These are phyloP conservation scores for Pandemis corylana DNA, from an alignment of 2,888 invertebrate species.

Conservation along the genomic window DNA sequence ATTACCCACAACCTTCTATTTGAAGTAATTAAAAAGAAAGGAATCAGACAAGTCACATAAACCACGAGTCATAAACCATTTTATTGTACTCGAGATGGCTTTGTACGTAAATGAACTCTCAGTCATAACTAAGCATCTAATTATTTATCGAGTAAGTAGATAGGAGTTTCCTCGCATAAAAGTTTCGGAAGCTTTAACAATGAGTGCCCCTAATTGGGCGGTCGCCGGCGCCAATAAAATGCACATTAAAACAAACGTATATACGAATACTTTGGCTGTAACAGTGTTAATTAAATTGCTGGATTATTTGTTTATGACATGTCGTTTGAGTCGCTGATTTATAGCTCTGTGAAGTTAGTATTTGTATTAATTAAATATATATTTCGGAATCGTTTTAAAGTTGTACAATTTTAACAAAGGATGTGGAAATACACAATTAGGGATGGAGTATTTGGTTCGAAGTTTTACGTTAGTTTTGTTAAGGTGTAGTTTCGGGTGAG, in stretches of 20 bases:
- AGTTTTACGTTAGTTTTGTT: conserved; percentile 10
- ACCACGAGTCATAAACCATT: conserved; percentile 38
- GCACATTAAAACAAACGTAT: conserved; percentile 17
- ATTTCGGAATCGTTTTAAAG: conserved; percentile 16
- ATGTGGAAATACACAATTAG: conserved; percentile 1
- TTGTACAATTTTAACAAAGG: conserved; percentile 6
- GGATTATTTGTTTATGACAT: conserved; percentile 33
- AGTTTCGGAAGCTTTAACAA: conserved; percentile 26
- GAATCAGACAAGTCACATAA: conserved; percentile 36
- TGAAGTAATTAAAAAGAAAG: conserved; percentile 38
- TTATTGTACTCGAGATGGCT: conserved; percentile 21
- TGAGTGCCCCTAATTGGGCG: conserved; percentile 27
- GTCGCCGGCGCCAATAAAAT: conserved; percentile 23
- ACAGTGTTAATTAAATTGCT: conserved; percentile 37
- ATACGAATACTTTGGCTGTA: background rate
- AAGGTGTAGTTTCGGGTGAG: conserved; percentile 13
- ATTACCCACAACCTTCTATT: conserved; percentile 36
- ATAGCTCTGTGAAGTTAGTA: conserved; percentile 4
- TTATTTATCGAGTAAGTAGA: conserved; percentile 17
- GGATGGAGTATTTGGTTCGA: conserved; percentile 1
- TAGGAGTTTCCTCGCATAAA: conserved; percentile 23
- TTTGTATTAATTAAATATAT: conserved; percentile 18
- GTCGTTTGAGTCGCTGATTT: conserved; percentile 31
- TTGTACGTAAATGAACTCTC: conserved; percentile 12
- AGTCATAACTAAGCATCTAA: conserved; percentile 10